Conservation (phyloP, 1,140 invertebrate genomes). For the Rhizoglyphus robini region DNA sequence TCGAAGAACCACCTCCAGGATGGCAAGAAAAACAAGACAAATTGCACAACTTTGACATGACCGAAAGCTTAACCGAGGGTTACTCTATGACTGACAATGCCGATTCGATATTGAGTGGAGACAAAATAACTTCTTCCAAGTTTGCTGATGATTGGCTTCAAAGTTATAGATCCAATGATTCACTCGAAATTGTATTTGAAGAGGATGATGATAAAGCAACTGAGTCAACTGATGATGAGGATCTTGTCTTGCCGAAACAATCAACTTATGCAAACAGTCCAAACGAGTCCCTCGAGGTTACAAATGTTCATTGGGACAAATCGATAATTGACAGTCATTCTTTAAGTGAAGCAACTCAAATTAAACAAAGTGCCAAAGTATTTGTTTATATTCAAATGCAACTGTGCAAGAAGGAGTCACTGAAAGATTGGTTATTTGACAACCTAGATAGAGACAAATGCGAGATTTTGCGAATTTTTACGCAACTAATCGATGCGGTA, state of each 20-base stretch:
- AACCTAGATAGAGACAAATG: conserved; percentile 31
- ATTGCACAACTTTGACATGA: conserved; percentile 30
- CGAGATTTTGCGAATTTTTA: conserved; percentile 59
- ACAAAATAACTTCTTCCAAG: not conserved
- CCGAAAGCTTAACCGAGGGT: not conserved
- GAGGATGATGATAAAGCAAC: not conserved
- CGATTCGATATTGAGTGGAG: not conserved
- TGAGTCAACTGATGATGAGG: not conserved
- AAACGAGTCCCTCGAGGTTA: too few species aligned
- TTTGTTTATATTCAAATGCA: conserved; percentile 97
- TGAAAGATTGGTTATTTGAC: conserved; percentile 71
- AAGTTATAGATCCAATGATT: too few species aligned
- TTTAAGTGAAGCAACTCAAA: conserved; percentile 7
- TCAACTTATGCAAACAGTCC: not conserved
- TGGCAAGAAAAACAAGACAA: conserved; percentile 72
- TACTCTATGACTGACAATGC: not conserved
- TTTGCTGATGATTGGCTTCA: too few species aligned
- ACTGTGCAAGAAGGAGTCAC: conserved; percentile 68
- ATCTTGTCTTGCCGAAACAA: not conserved
- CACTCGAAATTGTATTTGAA: conserved; percentile 5
- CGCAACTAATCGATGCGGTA: conserved; percentile 82
- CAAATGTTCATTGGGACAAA: not conserved
- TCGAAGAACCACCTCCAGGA: conserved; percentile 68
- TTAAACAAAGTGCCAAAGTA: conserved; percentile 31
- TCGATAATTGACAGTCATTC: not conserved